Percentiles rank a stretch among this genome's conserved stretches.
phyloP scores from a whole-genome alignment of 1,140 invertebrate species.

The Eubasilissa regina region DNA sequence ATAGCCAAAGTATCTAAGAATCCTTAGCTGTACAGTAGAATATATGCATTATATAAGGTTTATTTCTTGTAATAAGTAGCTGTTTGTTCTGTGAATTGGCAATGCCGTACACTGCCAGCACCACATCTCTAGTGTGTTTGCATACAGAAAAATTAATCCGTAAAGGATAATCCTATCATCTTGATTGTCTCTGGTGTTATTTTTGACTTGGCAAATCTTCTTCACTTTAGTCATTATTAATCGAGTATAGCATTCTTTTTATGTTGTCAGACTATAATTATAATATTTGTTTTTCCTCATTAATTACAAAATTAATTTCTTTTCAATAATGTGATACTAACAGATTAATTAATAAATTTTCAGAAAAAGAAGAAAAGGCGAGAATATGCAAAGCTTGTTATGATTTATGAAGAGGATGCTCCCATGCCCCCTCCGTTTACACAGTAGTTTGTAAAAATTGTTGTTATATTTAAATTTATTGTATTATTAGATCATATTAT shows the following conservation, averaged over 20 bases:
- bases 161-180: slow-evolving; percentile 21
- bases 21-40: no score
- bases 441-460: not conserved
- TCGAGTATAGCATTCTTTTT: slow-evolving; percentile 1
- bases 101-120: no score
- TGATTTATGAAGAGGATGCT: slow-evolving; percentile 77
- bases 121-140: no score
- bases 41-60: no score
- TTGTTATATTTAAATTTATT: not conserved
- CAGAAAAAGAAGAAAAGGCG: slow-evolving; percentile 66
- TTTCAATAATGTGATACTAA: not conserved
- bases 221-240: not conserved
- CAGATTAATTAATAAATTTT: not conserved
- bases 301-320: not conserved
- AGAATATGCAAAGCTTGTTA: slow-evolving; percentile 71
- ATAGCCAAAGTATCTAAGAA: no score
- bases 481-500: no score
- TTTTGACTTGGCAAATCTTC: not conserved
- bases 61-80: no score
- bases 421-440: slow-evolving; percentile 70
- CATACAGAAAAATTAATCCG: no score
- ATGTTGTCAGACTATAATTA: not conserved
- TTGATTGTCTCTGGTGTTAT: not conserved
- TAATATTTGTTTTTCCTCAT: not conserved
- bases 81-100: no score